These are phyloP conservation scores for Drosophila sulfurigaster DNA, from an alignment of 1,140 invertebrate genomes.

Conservation along the genomic window DNA sequence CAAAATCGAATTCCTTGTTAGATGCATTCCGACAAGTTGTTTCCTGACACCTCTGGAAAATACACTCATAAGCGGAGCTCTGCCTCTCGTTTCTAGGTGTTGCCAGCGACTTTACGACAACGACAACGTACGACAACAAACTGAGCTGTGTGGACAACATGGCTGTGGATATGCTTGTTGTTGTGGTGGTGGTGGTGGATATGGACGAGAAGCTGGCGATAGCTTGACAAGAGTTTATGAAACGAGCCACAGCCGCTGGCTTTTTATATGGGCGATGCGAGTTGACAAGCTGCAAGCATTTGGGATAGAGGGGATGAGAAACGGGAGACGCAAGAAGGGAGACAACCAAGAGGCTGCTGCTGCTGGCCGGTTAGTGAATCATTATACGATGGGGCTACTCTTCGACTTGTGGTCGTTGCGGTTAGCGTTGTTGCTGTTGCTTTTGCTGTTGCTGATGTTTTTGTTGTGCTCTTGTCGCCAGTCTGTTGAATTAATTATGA, in stretches of 20 bases:
- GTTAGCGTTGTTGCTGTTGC: conserved; percentile 26
- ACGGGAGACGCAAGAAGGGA: background rate
- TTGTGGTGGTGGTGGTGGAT: conserved; percentile 4
- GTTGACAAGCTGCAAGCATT: conserved; percentile 59
- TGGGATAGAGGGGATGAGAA: background rate
- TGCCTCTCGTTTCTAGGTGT: conserved; percentile 64
- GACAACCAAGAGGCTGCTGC: conserved; percentile 34
- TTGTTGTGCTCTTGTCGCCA: conserved; percentile 37
- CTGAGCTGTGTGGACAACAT: conserved; percentile 9
- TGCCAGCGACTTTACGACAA: conserved; percentile 74
- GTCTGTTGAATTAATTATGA: conserved; percentile 80
- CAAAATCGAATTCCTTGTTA: conserved; percentile 85
- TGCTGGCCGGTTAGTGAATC: conserved; percentile 74
- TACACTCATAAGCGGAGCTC: conserved; percentile 71
- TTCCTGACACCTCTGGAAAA: conserved; percentile 84
- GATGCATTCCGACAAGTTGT: conserved; percentile 85
- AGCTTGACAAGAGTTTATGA: conserved; percentile 83
- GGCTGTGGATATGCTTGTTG: background rate
- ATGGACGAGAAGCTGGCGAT: conserved; percentile 56
- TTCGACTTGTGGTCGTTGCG: conserved; percentile 8
- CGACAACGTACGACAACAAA: conserved; percentile 31
- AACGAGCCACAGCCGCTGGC: conserved; percentile 72
- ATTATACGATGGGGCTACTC: conserved; percentile 42
- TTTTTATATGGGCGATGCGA: conserved; percentile 64
- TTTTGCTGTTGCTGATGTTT: conserved; percentile 39